Base-by-base conservation (phyloP, 2,113 vertebrate genomes). In the Nanger granti region DNA sequence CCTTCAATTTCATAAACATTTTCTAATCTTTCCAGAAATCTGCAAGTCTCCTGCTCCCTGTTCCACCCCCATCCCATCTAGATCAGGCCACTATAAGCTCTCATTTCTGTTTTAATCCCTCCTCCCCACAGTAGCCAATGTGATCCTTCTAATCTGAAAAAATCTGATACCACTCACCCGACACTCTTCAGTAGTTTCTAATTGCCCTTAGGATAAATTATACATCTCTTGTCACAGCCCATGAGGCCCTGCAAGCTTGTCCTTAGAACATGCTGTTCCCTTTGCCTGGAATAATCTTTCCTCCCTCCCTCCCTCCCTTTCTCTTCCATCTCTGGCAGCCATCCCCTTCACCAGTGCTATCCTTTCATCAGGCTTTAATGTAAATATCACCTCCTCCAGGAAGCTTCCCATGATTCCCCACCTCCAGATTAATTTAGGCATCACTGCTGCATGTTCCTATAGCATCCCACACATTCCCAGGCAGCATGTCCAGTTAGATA, bases 161-260 rank as follows among this genome's bases (percentile, higher is more conserved):
- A 96, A n/a, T 79, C 84, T 95, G 60, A 60, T 95, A 69, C 66
- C 37, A 29, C 57, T 92, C 69, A 91, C 24, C 87, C 24, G 83
- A 59, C 57, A 94, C 57, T 29, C 79, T 92, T 96, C 86, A 41
- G 34, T 91, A 89, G n/a, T 92, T 94, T 93, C 76, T 89, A 76
- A 94, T 60, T 84, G 49, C 69, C 76, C 64, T 95, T n/a, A 83
- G 79, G 54, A 96, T 80, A 89, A 96, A 95, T 85, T 55, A 89
- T 96, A 90, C 47, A 84, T 86, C 87, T 60, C 62, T 89, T 13
- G 28, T 83, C 92, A 69, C 28, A 93, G 89, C 79, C 59, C 84
- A 86, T 60, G 41, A 37, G 7, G 9, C 41, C 64, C 34, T 66
- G 87, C 14, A 59, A 66, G 11, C 80, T 80, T 41, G 52, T 73